Percentiles rank a stretch among this genome's conserved stretches.
Conservation (phyloP, 2,888 invertebrate species). For the Laothoe populi region DNA sequence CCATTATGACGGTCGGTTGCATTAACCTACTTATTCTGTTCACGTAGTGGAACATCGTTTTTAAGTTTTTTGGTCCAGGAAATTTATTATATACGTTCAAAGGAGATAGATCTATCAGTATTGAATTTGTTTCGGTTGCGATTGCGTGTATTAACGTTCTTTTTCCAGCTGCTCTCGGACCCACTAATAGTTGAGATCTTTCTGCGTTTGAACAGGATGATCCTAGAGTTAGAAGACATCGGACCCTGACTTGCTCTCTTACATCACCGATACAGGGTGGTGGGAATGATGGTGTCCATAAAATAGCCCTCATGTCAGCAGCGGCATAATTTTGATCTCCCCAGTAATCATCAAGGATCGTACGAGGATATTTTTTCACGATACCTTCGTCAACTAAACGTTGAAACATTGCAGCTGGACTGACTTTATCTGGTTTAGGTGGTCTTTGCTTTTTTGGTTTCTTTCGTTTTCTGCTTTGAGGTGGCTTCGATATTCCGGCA, state of each 20-base stretch:
- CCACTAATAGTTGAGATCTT: conserved; percentile 88
- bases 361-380: conserved; percentile 86
- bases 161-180: conserved; percentile 89
- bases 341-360: conserved; percentile 86
- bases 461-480: conserved; percentile 63
- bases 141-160: conserved; percentile 89
- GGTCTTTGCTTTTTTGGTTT: conserved; percentile 71
- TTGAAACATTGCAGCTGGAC: conserved; percentile 88
- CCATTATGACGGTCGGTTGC: conserved; percentile 90
- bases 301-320: conserved; percentile 74
- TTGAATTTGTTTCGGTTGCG: conserved; percentile 90
- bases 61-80: conserved; percentile 87
- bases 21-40: conserved; percentile 87
- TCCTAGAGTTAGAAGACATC: conserved; percentile 86
- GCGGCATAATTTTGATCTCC: conserved; percentile 88
- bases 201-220: conserved; percentile 68
- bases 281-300: conserved; percentile 76
- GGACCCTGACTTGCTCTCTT: conserved; percentile 84
- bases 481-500: conserved; percentile 48
- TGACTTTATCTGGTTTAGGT: conserved; percentile 87
- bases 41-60: conserved; percentile 87
- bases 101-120: conserved; percentile 91
- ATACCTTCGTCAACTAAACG: conserved; percentile 89
- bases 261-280: conserved; percentile 86
- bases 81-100: conserved; percentile 88